phyloP scores from a whole-genome alignment of 2,888 invertebrate genomes.

The Eupithecia insigniata region DNA sequence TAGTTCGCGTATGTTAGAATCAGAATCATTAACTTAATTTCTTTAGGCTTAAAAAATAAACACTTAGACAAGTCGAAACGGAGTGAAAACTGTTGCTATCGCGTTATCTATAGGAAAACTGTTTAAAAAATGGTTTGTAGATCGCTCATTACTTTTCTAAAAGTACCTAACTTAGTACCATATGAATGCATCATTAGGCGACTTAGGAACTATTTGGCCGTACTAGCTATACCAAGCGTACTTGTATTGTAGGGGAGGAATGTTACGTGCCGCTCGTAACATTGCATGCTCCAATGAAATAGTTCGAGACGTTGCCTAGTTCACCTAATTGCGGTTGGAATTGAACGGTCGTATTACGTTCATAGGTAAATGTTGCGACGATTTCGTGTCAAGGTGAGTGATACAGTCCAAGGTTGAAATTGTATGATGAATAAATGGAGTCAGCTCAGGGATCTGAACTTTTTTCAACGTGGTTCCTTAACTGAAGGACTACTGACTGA shows the following conservation, averaged over 20 bases:
- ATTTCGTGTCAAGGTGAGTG: constrained; percentile 23
- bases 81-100: too few relatives aligned
- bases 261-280: constrained; percentile 39
- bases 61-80: too few relatives aligned
- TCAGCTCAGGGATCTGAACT: background rate
- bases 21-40: too few relatives aligned
- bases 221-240: background rate
- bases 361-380: constrained; percentile 9
- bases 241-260: constrained; percentile 25
- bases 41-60: too few relatives aligned
- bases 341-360: constrained; percentile 6
- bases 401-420: constrained; percentile 17
- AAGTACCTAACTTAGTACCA: background rate
- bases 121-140: too few relatives aligned
- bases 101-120: too few relatives aligned
- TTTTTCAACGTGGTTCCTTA: background rate
- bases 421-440: background rate
- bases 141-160: too few relatives aligned
- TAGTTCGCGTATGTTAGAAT: too few relatives aligned
- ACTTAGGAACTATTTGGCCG: background rate
- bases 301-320: constrained; percentile 34
- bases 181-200: background rate
- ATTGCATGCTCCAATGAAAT: constrained; percentile 40
- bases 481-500: background rate
- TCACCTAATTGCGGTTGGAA: constrained; percentile 19